Evolutionary conservation across 2,113 vertebrate species (phyloP), one percentile per base, ranked within the genome.

Genomic region (Saccopteryx bilineata): DNA sequence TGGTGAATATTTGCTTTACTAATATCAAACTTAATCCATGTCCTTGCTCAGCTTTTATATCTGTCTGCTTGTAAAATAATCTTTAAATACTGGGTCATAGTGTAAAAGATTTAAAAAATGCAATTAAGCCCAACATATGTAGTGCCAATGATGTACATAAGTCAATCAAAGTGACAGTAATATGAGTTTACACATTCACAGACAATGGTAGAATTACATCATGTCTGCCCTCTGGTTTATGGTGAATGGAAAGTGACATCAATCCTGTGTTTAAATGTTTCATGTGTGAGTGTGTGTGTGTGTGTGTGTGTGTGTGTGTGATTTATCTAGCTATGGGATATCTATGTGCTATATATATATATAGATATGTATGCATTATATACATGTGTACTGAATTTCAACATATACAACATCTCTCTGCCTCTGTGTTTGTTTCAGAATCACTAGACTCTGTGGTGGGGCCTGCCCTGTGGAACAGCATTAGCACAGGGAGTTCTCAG

Each of bases 91-190:
- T 26, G 7, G 63, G 17, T 94, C 58, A 60, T 14, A 24, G 48
- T 28, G n/a, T 69, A 56, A 79, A 91, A 68, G 21, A 81, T 52
- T 95, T 90, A 94, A 46, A 92, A 87, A 87, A 9, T 63, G 50
- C 76, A 92, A n/a, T 95, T 93, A 82, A 75, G 54, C 31, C 56
- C 24, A 60, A 63, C 5, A 63, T 14, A 81, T 24, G 2, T 26
- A 28, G 18, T 68, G 61, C 26, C 56, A 81, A 6, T 48, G 46
- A 80, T 12, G 39, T 84, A 24, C 18, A 7, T 74, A 72, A 78
- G 50, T 92, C 61, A 92, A 21, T 28, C 7, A 19, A 86, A 74
- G 21, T 83, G 63, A 83, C 2, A 26, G 21, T 60, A 87, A 80
- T 48, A 26, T 46, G 48, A 75, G 52, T 88, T 91, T 90, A 46